A percentile compares a stretch with the other conserved stretches of the same genome.
Evolutionary conservation across 2,888 invertebrate genomes (phyloP).

Genomic region (Atrina japonica): DNA sequence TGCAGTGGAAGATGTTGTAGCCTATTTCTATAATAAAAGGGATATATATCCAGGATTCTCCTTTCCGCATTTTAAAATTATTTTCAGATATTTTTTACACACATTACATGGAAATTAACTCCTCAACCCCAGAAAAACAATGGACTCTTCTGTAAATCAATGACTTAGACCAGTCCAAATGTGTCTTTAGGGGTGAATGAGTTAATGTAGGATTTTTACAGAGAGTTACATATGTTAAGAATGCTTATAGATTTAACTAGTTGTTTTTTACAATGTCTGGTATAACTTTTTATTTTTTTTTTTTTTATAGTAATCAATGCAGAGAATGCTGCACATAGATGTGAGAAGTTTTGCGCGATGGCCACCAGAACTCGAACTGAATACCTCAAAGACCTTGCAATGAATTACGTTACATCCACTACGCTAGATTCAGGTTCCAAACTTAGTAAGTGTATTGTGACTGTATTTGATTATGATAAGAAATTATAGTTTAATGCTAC

Average conservation of each 20-base stretch:
- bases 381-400: slow-evolving; percentile 95
- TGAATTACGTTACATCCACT: slow-evolving; percentile 90
- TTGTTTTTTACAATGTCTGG: background rate
- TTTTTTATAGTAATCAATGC: slow-evolving; percentile 90
- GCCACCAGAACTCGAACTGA: slow-evolving; percentile 96
- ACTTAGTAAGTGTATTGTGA: slow-evolving; percentile 76
- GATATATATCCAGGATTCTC: too few relatives aligned
- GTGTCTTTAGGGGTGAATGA: too few relatives aligned
- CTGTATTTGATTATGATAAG: background rate
- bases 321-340: slow-evolving; percentile 97
- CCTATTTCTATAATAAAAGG: too few relatives aligned
- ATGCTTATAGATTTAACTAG: background rate
- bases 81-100: too few relatives aligned
- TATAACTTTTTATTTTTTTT: slow-evolving; percentile 11
- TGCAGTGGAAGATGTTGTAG: too few relatives aligned
- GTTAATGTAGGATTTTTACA: too few relatives aligned
- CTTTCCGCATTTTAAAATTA: too few relatives aligned
- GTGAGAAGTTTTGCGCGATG: slow-evolving; percentile 98
- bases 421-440: slow-evolving; percentile 84
- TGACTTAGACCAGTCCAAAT: too few relatives aligned
- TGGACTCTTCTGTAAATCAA: too few relatives aligned
- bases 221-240: too few relatives aligned
- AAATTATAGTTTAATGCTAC: background rate
- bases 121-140: too few relatives aligned
- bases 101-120: too few relatives aligned